These are phyloP conservation scores for Epizoanthus illoricatus DNA, from an alignment of 92 coral and sea anemone species.

Conservation along the genomic window DNA sequence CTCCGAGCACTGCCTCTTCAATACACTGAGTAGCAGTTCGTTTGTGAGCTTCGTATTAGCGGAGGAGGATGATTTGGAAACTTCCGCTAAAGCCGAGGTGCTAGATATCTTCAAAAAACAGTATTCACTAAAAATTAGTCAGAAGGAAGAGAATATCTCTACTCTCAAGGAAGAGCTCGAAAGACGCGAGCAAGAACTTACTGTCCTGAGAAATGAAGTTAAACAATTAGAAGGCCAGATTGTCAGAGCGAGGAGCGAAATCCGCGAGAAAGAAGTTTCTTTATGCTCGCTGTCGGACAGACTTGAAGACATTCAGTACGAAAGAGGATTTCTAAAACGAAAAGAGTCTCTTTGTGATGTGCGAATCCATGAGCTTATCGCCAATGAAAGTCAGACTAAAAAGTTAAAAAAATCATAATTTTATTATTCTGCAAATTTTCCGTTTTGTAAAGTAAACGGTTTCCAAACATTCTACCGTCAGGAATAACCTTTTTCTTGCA, in stretches of 20 bases:
- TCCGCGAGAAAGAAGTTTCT: slow-evolving; percentile 26
- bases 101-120: slow-evolving; percentile 17
- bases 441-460: neutral
- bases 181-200: slow-evolving; percentile 17
- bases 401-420: slow-evolving; percentile 1
- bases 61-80: slow-evolving; percentile 15
- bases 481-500: too few species aligned
- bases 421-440: too few species aligned
- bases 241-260: neutral
- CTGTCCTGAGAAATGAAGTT: slow-evolving; percentile 10
- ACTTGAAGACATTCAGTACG: slow-evolving; percentile 32
- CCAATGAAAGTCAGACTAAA: neutral
- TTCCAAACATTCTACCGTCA: too few species aligned
- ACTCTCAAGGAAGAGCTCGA: slow-evolving; percentile 6
- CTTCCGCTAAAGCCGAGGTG: slow-evolving; percentile 21
- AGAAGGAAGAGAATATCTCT: neutral
- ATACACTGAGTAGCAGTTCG: slow-evolving; percentile 14
- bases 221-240: slow-evolving; percentile 16
- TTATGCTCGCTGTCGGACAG: slow-evolving; percentile 29
- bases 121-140: slow-evolving; percentile 4
- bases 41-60: slow-evolving; percentile 25
- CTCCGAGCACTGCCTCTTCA: neutral
- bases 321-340: slow-evolving; percentile 20
- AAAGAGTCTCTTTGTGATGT: slow-evolving; percentile 34
- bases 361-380: slow-evolving; percentile 27